Conservation (phyloP, 2,797 vertebrate species). For the Limnodromus scolopaceus region DNA sequence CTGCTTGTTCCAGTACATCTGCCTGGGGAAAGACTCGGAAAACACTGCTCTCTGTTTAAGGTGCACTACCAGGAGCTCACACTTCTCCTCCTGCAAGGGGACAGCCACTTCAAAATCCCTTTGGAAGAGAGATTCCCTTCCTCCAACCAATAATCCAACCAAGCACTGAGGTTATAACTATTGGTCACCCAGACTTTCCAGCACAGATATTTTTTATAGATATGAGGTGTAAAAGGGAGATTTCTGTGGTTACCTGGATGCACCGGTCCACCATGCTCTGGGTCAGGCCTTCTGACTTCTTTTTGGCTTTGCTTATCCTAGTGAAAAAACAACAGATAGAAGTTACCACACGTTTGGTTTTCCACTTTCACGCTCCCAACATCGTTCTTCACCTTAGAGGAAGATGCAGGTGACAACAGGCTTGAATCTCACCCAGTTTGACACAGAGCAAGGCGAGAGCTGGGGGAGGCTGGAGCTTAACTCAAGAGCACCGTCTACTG, state of each 20-base stretch:
- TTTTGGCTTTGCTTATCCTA: slow-evolving; percentile 96
- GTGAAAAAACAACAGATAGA: neutral
- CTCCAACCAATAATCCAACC: neutral
- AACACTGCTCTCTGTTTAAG: neutral
- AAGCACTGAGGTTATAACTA: neutral
- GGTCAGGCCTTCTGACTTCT: slow-evolving; percentile 92
- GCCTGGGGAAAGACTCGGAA: neutral
- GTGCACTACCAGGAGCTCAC: fast-evolving
- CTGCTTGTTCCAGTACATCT: too few relatives aligned
- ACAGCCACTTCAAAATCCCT: neutral
- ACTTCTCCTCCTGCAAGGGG: neutral
- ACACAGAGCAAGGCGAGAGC: neutral
- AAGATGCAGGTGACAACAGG: too few relatives aligned
- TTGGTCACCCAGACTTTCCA: neutral
- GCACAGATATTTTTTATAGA: fast-evolving
- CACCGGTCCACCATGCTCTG: slow-evolving; percentile 99
- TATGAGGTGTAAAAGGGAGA: neutral
- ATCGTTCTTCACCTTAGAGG: neutral
- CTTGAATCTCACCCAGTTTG: neutral
- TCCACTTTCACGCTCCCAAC: fast-evolving
- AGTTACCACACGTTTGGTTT: neutral
- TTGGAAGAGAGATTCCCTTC: neutral
- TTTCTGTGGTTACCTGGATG: slow-evolving; percentile 85
- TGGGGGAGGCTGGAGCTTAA: too few relatives aligned
- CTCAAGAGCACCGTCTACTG: neutral